These are phyloP conservation scores for Melanocharis versteri DNA, from an alignment of 2,113 vertebrate species.

Conservation along the genomic window DNA sequence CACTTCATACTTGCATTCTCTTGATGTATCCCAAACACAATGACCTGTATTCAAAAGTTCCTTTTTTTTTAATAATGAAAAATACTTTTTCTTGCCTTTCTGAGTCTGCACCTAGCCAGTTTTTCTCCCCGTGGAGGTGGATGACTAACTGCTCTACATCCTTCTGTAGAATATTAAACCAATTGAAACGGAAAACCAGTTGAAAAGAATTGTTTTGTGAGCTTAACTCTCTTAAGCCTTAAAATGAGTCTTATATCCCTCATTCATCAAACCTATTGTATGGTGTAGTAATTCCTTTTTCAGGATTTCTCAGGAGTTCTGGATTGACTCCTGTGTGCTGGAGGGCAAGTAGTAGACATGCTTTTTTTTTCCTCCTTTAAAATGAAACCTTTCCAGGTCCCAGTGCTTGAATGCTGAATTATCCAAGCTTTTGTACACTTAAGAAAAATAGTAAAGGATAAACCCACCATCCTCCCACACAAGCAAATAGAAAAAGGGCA, in stretches of 20 bases:
- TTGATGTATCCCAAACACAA: not conserved
- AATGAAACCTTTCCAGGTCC: not conserved
- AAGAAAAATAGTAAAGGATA: not conserved
- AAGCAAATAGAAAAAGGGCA: not conserved
- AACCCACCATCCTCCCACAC: not conserved
- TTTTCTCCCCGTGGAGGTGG: conserved; percentile 25
- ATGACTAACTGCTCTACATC: conserved; percentile 27
- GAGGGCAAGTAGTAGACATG: not conserved
- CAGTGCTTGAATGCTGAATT: not conserved
- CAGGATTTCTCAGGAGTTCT: not conserved
- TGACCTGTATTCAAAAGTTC: not conserved
- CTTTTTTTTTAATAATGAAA: not conserved
- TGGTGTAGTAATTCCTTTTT: not conserved
- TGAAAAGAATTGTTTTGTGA: not conserved
- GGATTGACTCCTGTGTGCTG: not conserved
- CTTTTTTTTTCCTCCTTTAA: not conserved
- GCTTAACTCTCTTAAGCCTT: not conserved
- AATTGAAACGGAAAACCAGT: not conserved
- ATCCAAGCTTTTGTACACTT: not conserved
- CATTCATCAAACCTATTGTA: not conserved
- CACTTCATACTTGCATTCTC: not conserved
- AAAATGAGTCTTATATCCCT: not conserved
- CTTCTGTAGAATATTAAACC: not conserved
- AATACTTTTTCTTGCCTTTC: not conserved
- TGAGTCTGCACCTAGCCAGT: not conserved